A percentile compares a stretch with the other conserved stretches of the same genome.
These are phyloP conservation scores for Speoplatyrhinus poulsoni DNA, from an alignment of 2,113 vertebrate genomes.

Conservation along the genomic window DNA sequence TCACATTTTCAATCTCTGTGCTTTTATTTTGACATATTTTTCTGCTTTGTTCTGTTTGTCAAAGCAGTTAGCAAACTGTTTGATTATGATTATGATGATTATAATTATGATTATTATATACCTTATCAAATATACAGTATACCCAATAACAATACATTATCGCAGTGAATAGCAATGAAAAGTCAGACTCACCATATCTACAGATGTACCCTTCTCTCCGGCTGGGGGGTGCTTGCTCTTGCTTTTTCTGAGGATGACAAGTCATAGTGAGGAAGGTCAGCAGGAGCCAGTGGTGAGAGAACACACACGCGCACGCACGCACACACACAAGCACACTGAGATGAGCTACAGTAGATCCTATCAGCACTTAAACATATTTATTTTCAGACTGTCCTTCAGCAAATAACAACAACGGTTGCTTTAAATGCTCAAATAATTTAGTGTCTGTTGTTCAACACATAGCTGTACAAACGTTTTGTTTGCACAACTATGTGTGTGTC, in stretches of 20 bases:
- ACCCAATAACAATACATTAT: neutral
- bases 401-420: neutral
- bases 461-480: neutral
- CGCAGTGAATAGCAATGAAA: conserved; percentile 22
- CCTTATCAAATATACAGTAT: neutral
- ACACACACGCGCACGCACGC: conserved; percentile 6
- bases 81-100: too few relatives aligned
- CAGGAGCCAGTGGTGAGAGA: conserved; percentile 54
- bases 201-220: conserved; percentile 74
- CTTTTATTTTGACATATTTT: too few relatives aligned
- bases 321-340: conserved; percentile 29
- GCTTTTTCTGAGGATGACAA: conserved; percentile 64
- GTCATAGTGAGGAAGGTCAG: conserved; percentile 59
- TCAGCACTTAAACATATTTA: conserved; percentile 39
- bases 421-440: neutral
- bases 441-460: too few relatives aligned
- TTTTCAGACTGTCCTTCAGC: conserved; percentile 38
- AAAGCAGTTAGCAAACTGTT: too few relatives aligned
- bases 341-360: conserved; percentile 44
- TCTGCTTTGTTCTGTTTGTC: too few relatives aligned
- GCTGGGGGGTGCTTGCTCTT: conserved; percentile 74
- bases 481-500: conserved; percentile 4
- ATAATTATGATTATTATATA: neutral
- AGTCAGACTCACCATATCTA: conserved; percentile 69
- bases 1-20: too few relatives aligned